phyloP scores from a whole-genome alignment of 23 tunicate genomes.

The Ascidia mentula region DNA sequence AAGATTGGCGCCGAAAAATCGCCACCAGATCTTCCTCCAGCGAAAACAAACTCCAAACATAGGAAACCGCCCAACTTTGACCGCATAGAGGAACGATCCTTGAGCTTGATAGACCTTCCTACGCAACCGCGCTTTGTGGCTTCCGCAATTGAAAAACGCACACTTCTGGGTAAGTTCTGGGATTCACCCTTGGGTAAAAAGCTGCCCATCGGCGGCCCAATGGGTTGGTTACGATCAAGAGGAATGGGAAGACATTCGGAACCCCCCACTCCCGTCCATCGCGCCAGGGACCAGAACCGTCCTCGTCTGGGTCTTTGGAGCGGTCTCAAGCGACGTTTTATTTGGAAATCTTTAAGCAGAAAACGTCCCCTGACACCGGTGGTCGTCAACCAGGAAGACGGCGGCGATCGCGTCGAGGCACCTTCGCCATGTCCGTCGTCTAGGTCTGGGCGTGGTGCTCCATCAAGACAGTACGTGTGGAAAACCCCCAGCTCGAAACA shows the following conservation, averaged over 20 bases:
- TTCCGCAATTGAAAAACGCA: slow-evolving; percentile 31
- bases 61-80: background rate
- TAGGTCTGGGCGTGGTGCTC: slow-evolving; percentile 24
- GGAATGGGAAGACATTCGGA: background rate
- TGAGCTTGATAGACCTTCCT: background rate
- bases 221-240: slow-evolving; percentile 49
- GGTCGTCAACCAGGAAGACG: slow-evolving; percentile 30
- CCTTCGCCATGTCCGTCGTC: slow-evolving; percentile 12
- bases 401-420: background rate
- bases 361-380: slow-evolving; percentile 28
- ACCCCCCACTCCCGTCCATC: background rate
- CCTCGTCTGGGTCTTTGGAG: slow-evolving; percentile 22
- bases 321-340: slow-evolving; percentile 50
- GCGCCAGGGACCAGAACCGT: background rate
- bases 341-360: slow-evolving; percentile 42
- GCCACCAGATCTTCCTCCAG: background rate
- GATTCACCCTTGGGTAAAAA: slow-evolving; percentile 67
- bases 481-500: slow-evolving; percentile 30
- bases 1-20: no score
- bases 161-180: slow-evolving; percentile 56
- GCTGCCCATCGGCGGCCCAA: slow-evolving; percentile 74
- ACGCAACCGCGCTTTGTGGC: background rate
- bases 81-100: background rate
- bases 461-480: slow-evolving; percentile 59
- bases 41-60: background rate